A percentile compares a stretch with the other conserved stretches of the same genome.
These are phyloP conservation scores for Oryzias celebensis DNA, from an alignment of 2,113 vertebrate species.

Conservation along the genomic window DNA sequence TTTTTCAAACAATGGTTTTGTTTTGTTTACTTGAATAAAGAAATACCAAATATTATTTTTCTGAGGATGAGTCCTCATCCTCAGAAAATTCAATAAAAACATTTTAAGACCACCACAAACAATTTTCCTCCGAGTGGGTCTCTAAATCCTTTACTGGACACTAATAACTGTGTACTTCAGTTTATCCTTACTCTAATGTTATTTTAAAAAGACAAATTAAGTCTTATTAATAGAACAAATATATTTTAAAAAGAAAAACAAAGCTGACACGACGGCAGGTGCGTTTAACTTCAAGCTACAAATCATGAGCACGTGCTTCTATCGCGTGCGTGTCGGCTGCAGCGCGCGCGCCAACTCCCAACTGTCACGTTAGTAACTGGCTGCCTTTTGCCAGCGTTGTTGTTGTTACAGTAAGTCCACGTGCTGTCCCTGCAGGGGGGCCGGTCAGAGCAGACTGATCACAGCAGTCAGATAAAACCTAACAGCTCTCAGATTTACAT, in stretches of 20 bases:
- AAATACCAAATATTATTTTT: too few relatives aligned
- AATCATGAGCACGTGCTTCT: constrained; percentile 18
- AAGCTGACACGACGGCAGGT: not conserved
- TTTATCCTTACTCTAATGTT: too few relatives aligned
- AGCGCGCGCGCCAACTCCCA: not conserved
- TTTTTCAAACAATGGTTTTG: too few relatives aligned
- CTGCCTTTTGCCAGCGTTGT: constrained; percentile 1
- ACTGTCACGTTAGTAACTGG: constrained; percentile 2
- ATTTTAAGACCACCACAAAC: too few relatives aligned
- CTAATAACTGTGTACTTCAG: too few relatives aligned
- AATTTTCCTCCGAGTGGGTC: too few relatives aligned
- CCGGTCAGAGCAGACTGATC: constrained; percentile 10
- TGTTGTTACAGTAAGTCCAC: constrained; percentile 36
- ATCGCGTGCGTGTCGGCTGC: not conserved
- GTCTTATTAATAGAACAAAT: too few relatives aligned
- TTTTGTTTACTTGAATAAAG: too few relatives aligned
- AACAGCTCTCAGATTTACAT: constrained; percentile 49
- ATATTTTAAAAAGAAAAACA: not conserved
- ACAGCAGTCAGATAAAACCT: constrained; percentile 42
- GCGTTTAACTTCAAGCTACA: not conserved
- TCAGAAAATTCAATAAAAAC: too few relatives aligned
- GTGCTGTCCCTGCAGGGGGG: constrained; percentile 42
- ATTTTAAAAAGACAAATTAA: too few relatives aligned
- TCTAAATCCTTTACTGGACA: too few relatives aligned
- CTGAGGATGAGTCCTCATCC: too few relatives aligned